Evolutionary conservation across 2,113 vertebrate genomes (phyloP).

Genomic region (Tetrax tetrax): DNA sequence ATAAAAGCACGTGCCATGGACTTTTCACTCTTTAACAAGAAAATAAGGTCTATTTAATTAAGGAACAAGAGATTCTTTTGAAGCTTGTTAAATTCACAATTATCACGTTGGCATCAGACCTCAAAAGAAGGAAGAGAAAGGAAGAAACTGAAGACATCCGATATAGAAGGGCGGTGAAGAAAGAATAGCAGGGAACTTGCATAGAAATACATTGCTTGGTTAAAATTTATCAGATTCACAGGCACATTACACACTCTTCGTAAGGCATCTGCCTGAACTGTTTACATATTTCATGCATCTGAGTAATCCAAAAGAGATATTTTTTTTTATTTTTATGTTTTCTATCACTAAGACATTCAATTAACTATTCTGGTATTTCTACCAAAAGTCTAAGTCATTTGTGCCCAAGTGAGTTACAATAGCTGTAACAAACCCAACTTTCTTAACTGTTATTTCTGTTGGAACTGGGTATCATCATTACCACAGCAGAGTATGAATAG

Average conservation of each 20-base stretch:
- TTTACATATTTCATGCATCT: constrained; percentile 23
- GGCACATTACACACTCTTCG: constrained; percentile 15
- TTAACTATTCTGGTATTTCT: not conserved
- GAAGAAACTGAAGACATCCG: not conserved
- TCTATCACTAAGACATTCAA: not conserved
- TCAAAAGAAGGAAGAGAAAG: not conserved
- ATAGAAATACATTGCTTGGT: not conserved
- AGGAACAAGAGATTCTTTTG: not conserved
- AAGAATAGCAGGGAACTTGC: not conserved
- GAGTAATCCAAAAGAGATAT: constrained; percentile 3
- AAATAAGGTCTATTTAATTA: constrained; percentile 1
- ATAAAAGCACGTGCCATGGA: not conserved
- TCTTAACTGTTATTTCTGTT: not conserved
- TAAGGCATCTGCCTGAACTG: not conserved
- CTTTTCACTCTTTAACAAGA: constrained; percentile 2
- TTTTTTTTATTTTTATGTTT: not conserved
- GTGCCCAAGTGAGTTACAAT: not conserved
- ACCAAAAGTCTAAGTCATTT: constrained; percentile 23
- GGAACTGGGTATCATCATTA: not conserved
- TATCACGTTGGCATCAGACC: not conserved
- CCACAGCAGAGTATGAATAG: not conserved
- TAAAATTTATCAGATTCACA: not conserved
- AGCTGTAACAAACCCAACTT: not conserved
- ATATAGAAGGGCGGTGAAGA: not conserved
- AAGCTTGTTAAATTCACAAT: not conserved